Conservation (phyloP, 2,797 vertebrate genomes). For the Sternotherus odoratus region DNA sequence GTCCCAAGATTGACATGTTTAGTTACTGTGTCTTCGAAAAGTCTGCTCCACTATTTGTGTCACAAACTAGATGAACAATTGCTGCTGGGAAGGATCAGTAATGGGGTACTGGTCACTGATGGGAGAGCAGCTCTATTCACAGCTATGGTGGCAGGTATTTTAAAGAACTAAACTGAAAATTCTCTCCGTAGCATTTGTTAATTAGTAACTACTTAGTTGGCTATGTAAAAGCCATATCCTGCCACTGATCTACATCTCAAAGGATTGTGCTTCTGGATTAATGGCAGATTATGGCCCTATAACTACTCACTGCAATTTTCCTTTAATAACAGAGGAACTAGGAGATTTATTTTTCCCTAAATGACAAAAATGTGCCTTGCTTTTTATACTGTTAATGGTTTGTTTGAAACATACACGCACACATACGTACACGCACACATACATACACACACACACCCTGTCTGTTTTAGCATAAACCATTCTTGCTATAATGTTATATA, state of each 20-base stretch:
- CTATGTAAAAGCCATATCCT: slow-evolving; percentile 7
- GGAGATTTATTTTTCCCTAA: neutral
- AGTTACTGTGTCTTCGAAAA: neutral
- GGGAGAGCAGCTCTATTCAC: neutral
- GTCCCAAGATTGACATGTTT: neutral
- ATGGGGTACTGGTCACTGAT: accelerated
- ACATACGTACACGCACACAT: too few relatives aligned
- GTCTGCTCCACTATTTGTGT: accelerated
- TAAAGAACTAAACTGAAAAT: neutral
- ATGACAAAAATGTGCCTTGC: neutral
- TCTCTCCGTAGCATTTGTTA: slow-evolving; percentile 3
- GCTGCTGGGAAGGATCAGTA: neutral
- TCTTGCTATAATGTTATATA: neutral
- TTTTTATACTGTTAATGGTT: neutral
- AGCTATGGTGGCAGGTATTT: accelerated
- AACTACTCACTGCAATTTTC: neutral
- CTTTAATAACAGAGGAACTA: neutral
- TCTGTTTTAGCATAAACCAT: neutral
- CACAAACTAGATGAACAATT: neutral
- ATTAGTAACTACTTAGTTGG: slow-evolving; percentile 24
- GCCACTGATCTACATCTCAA: neutral
- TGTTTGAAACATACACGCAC: neutral
- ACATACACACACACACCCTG: neutral
- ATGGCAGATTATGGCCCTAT: accelerated
- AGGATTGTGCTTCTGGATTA: accelerated